These are phyloP conservation scores for Anticlea derivata DNA, from an alignment of 2,888 invertebrate species.

Conservation along the genomic window DNA sequence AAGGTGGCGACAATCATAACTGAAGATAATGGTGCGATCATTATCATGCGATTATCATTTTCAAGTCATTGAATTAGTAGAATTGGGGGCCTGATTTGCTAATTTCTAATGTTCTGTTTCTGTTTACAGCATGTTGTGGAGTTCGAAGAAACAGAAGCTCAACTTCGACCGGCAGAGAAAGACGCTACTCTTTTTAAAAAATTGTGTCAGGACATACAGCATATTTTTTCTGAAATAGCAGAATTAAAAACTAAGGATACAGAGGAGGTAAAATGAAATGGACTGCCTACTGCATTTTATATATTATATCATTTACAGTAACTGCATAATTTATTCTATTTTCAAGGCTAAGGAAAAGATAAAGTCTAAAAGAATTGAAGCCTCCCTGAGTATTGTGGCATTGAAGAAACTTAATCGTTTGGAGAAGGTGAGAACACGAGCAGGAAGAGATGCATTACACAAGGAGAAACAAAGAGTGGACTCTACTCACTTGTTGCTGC, in stretches of 20 bases:
- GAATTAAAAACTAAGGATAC: slow-evolving; percentile 85
- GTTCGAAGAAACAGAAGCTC: slow-evolving; percentile 90
- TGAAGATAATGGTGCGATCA: too few relatives aligned
- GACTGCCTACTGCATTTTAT: too few relatives aligned
- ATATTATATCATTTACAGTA: too few relatives aligned
- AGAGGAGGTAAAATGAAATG: slow-evolving; percentile 79
- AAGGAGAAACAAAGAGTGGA: slow-evolving; percentile 95
- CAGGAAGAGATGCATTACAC: slow-evolving; percentile 91
- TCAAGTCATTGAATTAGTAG: too few relatives aligned
- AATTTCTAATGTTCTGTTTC: background rate
- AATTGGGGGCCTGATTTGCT: too few relatives aligned
- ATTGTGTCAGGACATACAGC: slow-evolving; percentile 88
- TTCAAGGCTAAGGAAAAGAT: slow-evolving; percentile 85
- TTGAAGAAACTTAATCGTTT: slow-evolving; percentile 95
- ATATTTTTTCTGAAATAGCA: slow-evolving; percentile 87
- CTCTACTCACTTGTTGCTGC: slow-evolving; percentile 93
- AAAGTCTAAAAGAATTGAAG: slow-evolving; percentile 87
- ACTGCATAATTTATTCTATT: background rate
- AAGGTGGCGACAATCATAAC: too few relatives aligned
- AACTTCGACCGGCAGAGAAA: slow-evolving; percentile 85
- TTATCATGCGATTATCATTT: too few relatives aligned
- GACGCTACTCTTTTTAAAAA: slow-evolving; percentile 87
- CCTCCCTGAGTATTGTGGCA: slow-evolving; percentile 90
- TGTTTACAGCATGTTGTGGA: slow-evolving; percentile 85
- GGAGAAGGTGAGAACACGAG: slow-evolving; percentile 94